Evolutionary conservation across 1,140 invertebrate species (phyloP).

Genomic region (Zophobas atratus): DNA sequence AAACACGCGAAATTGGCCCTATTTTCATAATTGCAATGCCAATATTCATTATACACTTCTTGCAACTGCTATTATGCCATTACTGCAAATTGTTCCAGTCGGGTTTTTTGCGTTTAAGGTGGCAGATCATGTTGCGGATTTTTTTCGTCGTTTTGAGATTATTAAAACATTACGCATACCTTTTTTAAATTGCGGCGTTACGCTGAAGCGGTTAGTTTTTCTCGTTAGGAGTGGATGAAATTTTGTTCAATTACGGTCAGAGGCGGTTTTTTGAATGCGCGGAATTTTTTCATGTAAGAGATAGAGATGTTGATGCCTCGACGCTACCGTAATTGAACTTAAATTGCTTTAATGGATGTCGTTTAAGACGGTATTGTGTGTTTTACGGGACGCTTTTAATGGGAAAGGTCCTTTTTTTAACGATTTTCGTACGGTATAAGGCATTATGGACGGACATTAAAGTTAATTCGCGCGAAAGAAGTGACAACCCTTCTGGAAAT

Average conservation of each 20-base stretch:
- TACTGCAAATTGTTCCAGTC: constrained; percentile 43
- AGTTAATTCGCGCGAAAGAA: background rate
- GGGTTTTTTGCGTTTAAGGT: constrained; percentile 30
- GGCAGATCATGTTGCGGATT: constrained; percentile 28
- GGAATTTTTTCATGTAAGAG: constrained; percentile 11
- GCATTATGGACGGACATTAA: background rate
- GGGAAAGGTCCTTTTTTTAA: constrained; percentile 14
- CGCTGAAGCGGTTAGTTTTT: constrained; percentile 25
- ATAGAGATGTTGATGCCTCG: constrained; percentile 26
- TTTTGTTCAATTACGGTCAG: constrained; percentile 29
- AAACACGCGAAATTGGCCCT: constrained; percentile 50
- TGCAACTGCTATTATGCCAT: constrained; percentile 50
- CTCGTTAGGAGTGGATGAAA: constrained; percentile 17
- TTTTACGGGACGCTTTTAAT: constrained; percentile 35
- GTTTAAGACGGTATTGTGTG: constrained; percentile 31
- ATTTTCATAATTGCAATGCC: constrained; percentile 54
- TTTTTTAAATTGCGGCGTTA: constrained; percentile 16
- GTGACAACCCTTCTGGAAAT: background rate
- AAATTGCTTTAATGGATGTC: constrained; percentile 31
- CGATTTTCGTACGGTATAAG: background rate
- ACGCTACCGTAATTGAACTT: constrained; percentile 19
- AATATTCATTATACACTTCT: constrained; percentile 55
- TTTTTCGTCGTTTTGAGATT: constrained; percentile 18
- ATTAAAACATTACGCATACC: constrained; percentile 24
- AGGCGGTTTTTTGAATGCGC: constrained; percentile 16